Conservation (phyloP, 2,113 vertebrate species). For the Pelecanus crispus region DNA sequence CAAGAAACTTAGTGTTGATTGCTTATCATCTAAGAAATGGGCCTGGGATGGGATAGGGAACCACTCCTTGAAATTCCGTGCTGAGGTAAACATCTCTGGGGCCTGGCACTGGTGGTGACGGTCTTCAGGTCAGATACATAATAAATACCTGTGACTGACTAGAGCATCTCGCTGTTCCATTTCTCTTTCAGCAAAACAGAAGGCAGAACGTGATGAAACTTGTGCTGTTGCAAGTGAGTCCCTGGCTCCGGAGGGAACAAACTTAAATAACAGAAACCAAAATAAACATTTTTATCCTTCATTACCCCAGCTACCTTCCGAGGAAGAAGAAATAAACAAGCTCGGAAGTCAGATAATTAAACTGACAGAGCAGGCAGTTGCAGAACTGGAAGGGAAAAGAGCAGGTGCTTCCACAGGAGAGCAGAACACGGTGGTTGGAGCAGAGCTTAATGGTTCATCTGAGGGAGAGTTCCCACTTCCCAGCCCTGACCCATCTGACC, state of each 20-base stretch:
- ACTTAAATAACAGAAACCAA: constrained; percentile 69
- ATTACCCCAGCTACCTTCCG: constrained; percentile 47
- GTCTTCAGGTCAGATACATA: neutral
- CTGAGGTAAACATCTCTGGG: neutral
- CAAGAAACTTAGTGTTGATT: neutral
- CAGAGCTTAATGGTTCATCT: constrained; percentile 28
- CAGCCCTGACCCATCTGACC: constrained; percentile 28
- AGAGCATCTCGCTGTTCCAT: constrained; percentile 30
- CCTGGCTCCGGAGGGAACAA: constrained; percentile 68
- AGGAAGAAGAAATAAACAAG: constrained; percentile 66
- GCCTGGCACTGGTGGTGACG: neutral
- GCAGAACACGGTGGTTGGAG: neutral
- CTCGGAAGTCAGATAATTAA: constrained; percentile 65
- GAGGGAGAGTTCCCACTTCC: constrained; percentile 17
- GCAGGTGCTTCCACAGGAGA: neutral
- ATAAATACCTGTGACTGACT: neutral
- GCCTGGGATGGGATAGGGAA: neutral
- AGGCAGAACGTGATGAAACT: constrained; percentile 67
- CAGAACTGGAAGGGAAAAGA: constrained; percentile 59
- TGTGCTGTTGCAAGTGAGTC: constrained; percentile 52
- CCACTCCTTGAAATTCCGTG: neutral
- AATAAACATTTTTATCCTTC: constrained; percentile 66
- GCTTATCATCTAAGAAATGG: neutral
- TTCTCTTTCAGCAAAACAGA: constrained; percentile 75
- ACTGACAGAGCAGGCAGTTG: constrained; percentile 52